Evolutionary conservation across 2,888 invertebrate genomes (phyloP), one percentile per base, ranked within the genome.

Genomic region (Halictus ligatus): DNA sequence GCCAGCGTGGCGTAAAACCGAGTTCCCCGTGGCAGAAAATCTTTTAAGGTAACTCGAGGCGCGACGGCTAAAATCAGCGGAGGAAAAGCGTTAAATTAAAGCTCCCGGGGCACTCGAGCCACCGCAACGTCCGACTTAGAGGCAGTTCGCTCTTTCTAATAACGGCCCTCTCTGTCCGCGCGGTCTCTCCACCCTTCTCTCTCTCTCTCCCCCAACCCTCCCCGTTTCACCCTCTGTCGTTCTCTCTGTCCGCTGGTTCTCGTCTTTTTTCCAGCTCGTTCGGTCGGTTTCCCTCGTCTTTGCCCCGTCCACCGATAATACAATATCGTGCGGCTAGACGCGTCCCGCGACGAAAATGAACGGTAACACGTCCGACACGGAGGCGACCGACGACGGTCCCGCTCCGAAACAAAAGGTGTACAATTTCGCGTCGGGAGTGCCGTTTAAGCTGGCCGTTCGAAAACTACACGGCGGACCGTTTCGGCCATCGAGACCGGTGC

Each of bases 11-110:
- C 83, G 88, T 83, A 89, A 89, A 84, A 89, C 81, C 87, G 80
- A 77, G 88, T 81, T 88, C 76, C 84, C 75, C 83, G 35, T 84
- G 80, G 89, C 80, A 81, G 85, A 89, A 89, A 89, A 91, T 89
- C 89, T 90, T 88, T 89, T 88, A 90, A 91, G 89, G 85, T 88
- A 88, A 87, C 85, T 76, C 84, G 80, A 86, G 88, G 78, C 83
- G 85, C 83, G 84, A 90, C 83, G 78, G 74, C 75, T 88, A 81
- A 86, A 90, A 89, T 90, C 83, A 84, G 80, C 87, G 83, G 75
- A 84, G 88, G 79, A 85, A 90, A 87, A 88, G 87, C 84, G 75
- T 83, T 84, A 90, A 90, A 87, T 90, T 89, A 88, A 86, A 85
- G 78, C 83, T 87, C 83, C 80, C 67, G 40, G 75, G 64, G 54